Evolutionary conservation across 2,113 vertebrate genomes (phyloP).

Genomic region (Rostratula benghalensis): DNA sequence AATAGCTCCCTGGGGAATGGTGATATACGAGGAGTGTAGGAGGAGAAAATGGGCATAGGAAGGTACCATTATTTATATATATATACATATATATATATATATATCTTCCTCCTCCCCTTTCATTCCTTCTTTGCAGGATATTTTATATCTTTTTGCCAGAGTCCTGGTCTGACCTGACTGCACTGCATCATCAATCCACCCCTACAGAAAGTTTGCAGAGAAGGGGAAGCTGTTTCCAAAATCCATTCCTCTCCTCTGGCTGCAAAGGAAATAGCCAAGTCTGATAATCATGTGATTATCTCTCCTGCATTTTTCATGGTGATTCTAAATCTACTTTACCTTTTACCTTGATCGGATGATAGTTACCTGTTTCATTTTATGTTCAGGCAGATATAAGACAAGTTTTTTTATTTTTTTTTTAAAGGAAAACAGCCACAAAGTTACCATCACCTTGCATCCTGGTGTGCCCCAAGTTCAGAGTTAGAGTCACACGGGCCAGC

Average conservation of each 20-base stretch:
- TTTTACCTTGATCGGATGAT: background rate
- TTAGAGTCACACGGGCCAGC: background rate
- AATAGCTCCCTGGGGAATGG: background rate
- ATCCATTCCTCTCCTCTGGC: background rate
- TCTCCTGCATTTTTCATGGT: background rate
- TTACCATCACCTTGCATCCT: background rate
- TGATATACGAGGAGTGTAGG: background rate
- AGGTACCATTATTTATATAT: background rate
- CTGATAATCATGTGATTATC: background rate
- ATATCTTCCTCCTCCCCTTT: background rate
- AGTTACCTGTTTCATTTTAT: background rate
- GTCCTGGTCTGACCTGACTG: background rate
- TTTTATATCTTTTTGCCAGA: background rate
- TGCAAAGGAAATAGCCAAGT: background rate
- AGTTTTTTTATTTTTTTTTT: background rate
- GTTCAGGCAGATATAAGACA: background rate
- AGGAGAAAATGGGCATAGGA: background rate
- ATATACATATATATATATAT: background rate
- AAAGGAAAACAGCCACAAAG: background rate
- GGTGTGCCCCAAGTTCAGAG: background rate
- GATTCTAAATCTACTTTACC: background rate
- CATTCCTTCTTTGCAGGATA: background rate
- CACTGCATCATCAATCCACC: background rate
- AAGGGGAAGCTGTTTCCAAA: background rate
- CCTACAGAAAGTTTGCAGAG: background rate